Conservation (phyloP, 2,888 invertebrate species). For the Hirtodrosophila histrioides region DNA sequence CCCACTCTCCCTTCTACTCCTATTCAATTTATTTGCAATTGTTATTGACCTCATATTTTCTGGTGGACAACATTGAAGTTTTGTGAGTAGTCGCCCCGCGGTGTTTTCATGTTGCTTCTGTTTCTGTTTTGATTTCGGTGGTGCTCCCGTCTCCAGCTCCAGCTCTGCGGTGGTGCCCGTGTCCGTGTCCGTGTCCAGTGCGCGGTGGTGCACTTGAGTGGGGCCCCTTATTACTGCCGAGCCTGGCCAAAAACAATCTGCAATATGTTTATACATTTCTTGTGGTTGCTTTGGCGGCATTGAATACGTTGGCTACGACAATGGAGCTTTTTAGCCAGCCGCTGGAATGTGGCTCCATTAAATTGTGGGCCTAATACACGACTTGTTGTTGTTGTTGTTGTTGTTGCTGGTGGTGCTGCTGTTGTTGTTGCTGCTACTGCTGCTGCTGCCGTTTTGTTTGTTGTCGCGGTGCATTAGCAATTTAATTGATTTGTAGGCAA, state of each 20-base stretch:
- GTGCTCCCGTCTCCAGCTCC: constrained; percentile 18
- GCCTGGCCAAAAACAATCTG: constrained; percentile 40
- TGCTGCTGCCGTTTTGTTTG: constrained; percentile 28
- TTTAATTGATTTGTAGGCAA: constrained; percentile 77
- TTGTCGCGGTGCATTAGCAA: constrained; percentile 68
- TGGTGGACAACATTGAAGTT: not conserved
- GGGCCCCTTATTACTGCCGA: constrained; percentile 12
- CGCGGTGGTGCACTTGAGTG: constrained; percentile 9
- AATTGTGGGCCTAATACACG: constrained; percentile 74
- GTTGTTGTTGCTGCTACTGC: constrained; percentile 13
- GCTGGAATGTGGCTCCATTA: constrained; percentile 77
- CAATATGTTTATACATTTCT: constrained; percentile 74
- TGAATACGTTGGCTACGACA: constrained; percentile 45
- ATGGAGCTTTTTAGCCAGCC: constrained; percentile 50
- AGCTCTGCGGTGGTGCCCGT: constrained; percentile 1
- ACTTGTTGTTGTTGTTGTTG: constrained; percentile 47
- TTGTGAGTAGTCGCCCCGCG: constrained; percentile 4
- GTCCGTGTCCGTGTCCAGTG: not conserved
- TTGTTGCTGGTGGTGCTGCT: constrained; percentile 10
- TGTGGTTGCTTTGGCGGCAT: constrained; percentile 72
- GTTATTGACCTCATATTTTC: constrained; percentile 1
- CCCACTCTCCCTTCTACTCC: not conserved
- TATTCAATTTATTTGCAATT: constrained; percentile 20
- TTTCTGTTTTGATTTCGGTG: not conserved
- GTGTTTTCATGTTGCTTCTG: not conserved